Evolutionary conservation across 2,113 vertebrate genomes (phyloP).

Genomic region (Chascanopsetta lugubris): DNA sequence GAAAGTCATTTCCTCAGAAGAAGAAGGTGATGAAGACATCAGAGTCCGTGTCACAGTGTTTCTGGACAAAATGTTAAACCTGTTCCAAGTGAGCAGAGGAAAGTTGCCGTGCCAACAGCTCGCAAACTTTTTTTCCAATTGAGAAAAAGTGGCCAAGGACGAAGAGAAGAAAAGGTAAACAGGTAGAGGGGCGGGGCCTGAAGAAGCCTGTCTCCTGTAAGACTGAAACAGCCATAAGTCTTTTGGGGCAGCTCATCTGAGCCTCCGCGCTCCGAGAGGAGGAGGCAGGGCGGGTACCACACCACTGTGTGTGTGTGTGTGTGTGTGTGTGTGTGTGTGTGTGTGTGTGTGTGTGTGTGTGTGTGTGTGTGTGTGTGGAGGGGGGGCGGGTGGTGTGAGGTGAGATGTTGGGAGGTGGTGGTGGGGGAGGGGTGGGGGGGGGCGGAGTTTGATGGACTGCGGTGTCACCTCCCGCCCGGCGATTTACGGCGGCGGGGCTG

Average conservation of each 20-base stretch:
- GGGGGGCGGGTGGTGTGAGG: constrained; percentile 32
- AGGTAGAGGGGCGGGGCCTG: constrained; percentile 63
- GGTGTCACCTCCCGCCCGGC: constrained; percentile 94
- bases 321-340: constrained; percentile 14
- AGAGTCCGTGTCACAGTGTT: no score
- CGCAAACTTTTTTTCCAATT: constrained; percentile 53
- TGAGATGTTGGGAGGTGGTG: constrained; percentile 68
- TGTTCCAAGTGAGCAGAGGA: constrained; percentile 2
- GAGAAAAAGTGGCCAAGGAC: constrained; percentile 66
- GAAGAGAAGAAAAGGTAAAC: constrained; percentile 62
- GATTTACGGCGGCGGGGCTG: constrained; percentile 98
- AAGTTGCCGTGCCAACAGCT: constrained; percentile 51
- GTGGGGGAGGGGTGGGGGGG: constrained; percentile 58
- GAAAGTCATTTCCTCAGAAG: no score
- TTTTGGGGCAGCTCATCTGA: constrained; percentile 94
- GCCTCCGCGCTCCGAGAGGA: constrained; percentile 65
- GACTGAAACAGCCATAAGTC: constrained; percentile 97
- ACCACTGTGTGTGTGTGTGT: constrained; percentile 22
- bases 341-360: no score
- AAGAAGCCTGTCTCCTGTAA: constrained; percentile 92
- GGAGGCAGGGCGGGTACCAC: constrained; percentile 39
- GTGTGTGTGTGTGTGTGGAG: constrained; percentile 8
- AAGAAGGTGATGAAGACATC: no score
- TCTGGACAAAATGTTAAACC: no score
- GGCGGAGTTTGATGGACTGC: constrained; percentile 93